Evolutionary conservation across 2,797 vertebrate genomes (phyloP), one percentile per base, ranked within the genome.

Genomic region (Falco peregrinus): DNA sequence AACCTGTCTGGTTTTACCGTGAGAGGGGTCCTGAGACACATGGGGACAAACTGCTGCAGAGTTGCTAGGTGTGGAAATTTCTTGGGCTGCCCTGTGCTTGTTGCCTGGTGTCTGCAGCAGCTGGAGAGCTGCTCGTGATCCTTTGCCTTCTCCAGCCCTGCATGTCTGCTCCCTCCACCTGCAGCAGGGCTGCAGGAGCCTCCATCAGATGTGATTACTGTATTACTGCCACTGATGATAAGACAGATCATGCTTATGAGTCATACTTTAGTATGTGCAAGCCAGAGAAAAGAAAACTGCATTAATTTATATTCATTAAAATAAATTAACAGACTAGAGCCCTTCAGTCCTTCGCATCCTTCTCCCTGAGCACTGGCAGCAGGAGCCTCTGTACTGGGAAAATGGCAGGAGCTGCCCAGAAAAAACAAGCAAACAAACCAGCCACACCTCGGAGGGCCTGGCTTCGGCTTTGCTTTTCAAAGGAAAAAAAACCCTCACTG

Each of bases 271-370:
- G 77, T 90, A 91, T 81, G 87, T 91, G 77, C 67, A 60, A 95
- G 81, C 41, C 69, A 93, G 70, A 84, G 95, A 86, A 89, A 87
- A 87, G 48, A 92, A 95, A 90, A 90, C 65, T 26, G 57, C 83
- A 90, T 82, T 89, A 67, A 95, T 95, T 95, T 74, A 84, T 95
- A 87, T 74, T 64, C 67, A 84, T 91, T 87, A 90, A 48, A 94
- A 89, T 43, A 64, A 92, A 95, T 80, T 56, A 97, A 76, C 69
- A 82, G 67, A 63, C 24, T 45, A 51, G 73, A 90, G 69, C 31
- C 64, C 69, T 89, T 89, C 75, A 68, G 64, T 83, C 13, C 1
- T 73, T 71, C 0, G 0, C 64, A 37, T 85, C 41, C 45, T 71
- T 84, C 63, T 86, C 39, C 69, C n/a, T 2, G 0, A 16, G 87